A percentile compares a stretch with the other conserved stretches of the same genome.
Evolutionary conservation across 2,797 vertebrate genomes (phyloP).

Genomic region (Loriculus beryllinus): DNA sequence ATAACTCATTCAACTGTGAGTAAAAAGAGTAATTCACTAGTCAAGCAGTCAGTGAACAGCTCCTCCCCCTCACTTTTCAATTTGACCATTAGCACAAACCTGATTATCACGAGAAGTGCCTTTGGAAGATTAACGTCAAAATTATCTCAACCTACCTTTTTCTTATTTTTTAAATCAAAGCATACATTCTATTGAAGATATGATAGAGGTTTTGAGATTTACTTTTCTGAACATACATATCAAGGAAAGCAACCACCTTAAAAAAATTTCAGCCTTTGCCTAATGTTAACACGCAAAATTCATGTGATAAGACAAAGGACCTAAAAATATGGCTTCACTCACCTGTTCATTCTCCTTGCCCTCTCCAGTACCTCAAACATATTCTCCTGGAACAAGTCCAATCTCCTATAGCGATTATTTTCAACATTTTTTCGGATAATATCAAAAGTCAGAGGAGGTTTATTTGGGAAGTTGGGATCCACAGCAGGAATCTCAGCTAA

Average conservation of each 20-base stretch:
- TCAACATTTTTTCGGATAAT: slow-evolving; percentile 93
- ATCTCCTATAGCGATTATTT: slow-evolving; percentile 87
- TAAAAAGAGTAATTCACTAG: not conserved
- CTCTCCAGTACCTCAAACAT: slow-evolving; percentile 98
- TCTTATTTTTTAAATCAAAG: not conserved
- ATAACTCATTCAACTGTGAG: not conserved
- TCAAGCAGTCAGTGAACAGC: not conserved
- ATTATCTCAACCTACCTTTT: not conserved
- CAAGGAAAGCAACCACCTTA: not conserved
- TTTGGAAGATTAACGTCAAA: not conserved
- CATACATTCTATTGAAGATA: not conserved
- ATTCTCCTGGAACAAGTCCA: slow-evolving; percentile 97
- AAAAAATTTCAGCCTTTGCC: not conserved
- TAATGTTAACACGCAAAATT: not conserved
- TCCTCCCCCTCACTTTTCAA: not conserved
- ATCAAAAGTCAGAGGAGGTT: slow-evolving; percentile 90
- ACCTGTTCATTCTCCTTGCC: slow-evolving; percentile 93
- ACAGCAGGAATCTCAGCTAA: slow-evolving; percentile 92
- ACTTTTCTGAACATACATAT: not conserved
- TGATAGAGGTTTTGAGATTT: not conserved
- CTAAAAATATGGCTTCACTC: slow-evolving; percentile 30
- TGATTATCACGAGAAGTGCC: not conserved
- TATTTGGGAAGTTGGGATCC: slow-evolving; percentile 87
- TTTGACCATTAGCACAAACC: not conserved
- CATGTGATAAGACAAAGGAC: not conserved